These are phyloP conservation scores for Lobophora halterata DNA, from an alignment of 2,888 invertebrate species.

Conservation along the genomic window DNA sequence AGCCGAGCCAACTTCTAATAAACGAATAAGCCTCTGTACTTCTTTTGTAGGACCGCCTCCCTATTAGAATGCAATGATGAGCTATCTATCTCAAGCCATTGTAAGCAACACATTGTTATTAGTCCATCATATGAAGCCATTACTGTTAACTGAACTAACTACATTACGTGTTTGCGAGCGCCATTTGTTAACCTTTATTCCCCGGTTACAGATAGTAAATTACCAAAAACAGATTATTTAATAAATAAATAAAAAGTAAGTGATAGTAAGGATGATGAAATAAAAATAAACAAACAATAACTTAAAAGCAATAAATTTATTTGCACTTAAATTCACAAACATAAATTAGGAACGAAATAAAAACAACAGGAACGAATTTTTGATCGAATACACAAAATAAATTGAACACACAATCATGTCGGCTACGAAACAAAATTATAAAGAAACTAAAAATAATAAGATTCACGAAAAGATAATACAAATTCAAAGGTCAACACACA, in stretches of 20 bases:
- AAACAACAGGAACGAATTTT: conserved; percentile 78
- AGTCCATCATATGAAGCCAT: too few species aligned
- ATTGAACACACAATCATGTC: conserved; percentile 37
- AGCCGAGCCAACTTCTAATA: too few species aligned
- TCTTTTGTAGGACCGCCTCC: too few species aligned
- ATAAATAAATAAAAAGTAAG: neutral
- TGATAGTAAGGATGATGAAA: conserved; percentile 15
- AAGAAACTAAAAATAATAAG: conserved; percentile 36
- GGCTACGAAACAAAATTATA: conserved; percentile 48
- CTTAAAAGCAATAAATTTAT: conserved; percentile 77
- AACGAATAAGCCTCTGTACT: too few species aligned
- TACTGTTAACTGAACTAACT: too few species aligned
- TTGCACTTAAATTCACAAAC: conserved; percentile 68
- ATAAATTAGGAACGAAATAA: conserved; percentile 78
- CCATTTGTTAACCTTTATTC: too few species aligned
- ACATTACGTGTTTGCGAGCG: too few species aligned
- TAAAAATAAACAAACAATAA: conserved; percentile 52
- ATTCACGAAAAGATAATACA: conserved; percentile 36
- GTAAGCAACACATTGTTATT: too few species aligned
- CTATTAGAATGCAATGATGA: too few species aligned
- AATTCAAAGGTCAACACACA: conserved; percentile 54
- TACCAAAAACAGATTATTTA: too few species aligned
- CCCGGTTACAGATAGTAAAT: too few species aligned
- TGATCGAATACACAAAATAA: conserved; percentile 49
- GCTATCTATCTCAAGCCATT: too few species aligned